These are phyloP conservation scores for Eubasilissa regina DNA, from an alignment of 1,140 invertebrate genomes.

Conservation along the genomic window DNA sequence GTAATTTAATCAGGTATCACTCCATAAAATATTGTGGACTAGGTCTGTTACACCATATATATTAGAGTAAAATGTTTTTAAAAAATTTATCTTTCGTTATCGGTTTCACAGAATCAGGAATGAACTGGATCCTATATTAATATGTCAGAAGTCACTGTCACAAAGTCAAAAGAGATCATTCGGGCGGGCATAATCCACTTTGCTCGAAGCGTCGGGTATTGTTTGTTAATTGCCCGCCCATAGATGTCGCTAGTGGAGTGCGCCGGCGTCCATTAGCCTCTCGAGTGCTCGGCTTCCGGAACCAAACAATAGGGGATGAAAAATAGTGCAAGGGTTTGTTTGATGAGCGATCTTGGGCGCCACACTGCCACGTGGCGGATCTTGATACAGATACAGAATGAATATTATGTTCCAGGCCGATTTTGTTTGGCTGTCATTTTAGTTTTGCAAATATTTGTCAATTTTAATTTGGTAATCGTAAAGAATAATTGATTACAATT, in stretches of 20 bases:
- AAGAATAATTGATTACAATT: too few relatives aligned
- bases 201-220: neutral
- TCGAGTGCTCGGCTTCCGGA: constrained; percentile 29
- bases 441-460: too few relatives aligned
- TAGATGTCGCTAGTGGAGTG: neutral
- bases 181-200: neutral
- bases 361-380: constrained; percentile 23
- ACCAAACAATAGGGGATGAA: neutral
- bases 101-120: neutral
- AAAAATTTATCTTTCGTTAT: too few relatives aligned
- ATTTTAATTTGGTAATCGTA: too few relatives aligned
- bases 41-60: too few relatives aligned
- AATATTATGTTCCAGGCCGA: too few relatives aligned
- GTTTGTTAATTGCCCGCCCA: constrained; percentile 22
- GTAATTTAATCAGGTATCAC: too few relatives aligned
- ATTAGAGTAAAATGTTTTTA: too few relatives aligned
- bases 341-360: neutral
- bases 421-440: too few relatives aligned
- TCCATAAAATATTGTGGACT: too few relatives aligned
- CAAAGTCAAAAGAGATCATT: neutral
- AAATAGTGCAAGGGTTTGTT: constrained; percentile 8
- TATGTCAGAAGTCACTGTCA: too few relatives aligned
- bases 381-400: neutral
- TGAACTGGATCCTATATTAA: constrained; percentile 4
- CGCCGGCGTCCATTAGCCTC: constrained; percentile 15